A percentile compares a stretch with the other conserved stretches of the same genome.
phyloP scores from a whole-genome alignment of 2,797 vertebrate genomes.

The Sparus aurata region DNA sequence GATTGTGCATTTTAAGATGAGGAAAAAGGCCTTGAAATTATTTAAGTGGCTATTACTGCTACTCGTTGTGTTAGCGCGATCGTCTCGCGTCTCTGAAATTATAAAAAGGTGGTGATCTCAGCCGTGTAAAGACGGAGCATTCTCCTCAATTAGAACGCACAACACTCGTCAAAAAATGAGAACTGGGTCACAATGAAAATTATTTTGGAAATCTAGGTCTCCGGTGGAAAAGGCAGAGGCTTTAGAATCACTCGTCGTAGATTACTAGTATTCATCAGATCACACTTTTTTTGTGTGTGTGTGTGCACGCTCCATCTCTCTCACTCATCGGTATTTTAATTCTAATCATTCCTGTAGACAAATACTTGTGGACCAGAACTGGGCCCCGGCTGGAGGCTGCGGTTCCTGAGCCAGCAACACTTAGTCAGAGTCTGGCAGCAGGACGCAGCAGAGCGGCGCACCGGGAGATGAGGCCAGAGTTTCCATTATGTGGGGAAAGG shows the following conservation, averaged over 20 bases:
- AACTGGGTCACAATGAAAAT: slow-evolving; percentile 68
- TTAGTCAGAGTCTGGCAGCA: slow-evolving; percentile 81
- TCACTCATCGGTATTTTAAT: slow-evolving; percentile 48
- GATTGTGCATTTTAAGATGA: slow-evolving; percentile 3
- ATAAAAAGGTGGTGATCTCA: slow-evolving; percentile 14
- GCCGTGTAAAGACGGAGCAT: slow-evolving; percentile 42
- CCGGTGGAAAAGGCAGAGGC: slow-evolving; percentile 32
- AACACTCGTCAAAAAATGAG: slow-evolving; percentile 59
- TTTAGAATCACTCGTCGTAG: slow-evolving; percentile 49
- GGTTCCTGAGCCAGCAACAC: slow-evolving; percentile 75
- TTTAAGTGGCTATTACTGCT: slow-evolving; percentile 11
- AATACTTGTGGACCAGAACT: slow-evolving; percentile 55
- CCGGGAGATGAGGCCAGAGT: slow-evolving; percentile 79
- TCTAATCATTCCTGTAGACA: slow-evolving; percentile 64
- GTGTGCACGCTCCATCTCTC: slow-evolving; percentile 3
- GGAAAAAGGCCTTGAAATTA: slow-evolving; percentile 23
- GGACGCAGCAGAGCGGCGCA: slow-evolving; percentile 63
- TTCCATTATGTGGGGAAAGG: slow-evolving; percentile 79
- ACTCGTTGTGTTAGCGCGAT: slow-evolving; percentile 25
- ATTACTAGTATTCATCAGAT: slow-evolving; percentile 44
- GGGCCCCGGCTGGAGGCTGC: slow-evolving; percentile 49
- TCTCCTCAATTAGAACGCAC: slow-evolving; percentile 55
- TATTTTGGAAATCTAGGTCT: slow-evolving; percentile 73
- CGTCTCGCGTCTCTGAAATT: slow-evolving; percentile 20
- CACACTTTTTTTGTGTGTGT: neutral